phyloP scores from a whole-genome alignment of 2,113 vertebrate genomes.

The Cyprinodon variegatus region DNA sequence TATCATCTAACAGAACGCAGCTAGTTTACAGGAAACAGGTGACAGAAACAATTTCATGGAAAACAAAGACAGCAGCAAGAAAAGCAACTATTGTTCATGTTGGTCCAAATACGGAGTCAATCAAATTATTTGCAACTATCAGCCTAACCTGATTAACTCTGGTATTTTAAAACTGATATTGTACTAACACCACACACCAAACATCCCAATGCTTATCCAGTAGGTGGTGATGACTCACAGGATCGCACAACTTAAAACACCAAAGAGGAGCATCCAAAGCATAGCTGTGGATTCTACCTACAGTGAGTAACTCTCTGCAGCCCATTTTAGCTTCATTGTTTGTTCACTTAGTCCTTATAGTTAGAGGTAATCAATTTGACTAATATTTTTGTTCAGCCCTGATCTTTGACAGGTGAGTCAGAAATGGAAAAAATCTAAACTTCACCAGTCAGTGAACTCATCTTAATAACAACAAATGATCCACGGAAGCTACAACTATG shows the following conservation, averaged over 20 bases:
- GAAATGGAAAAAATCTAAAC: background rate
- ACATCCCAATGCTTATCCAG: background rate
- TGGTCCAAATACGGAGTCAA: background rate
- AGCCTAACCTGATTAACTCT: background rate
- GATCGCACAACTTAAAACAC: background rate
- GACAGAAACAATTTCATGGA: background rate
- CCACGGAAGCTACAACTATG: too few species aligned
- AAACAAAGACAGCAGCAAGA: background rate
- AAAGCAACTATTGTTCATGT: background rate
- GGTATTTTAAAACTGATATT: background rate
- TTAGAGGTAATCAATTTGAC: too few species aligned
- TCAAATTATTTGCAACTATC: background rate
- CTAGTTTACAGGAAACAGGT: background rate
- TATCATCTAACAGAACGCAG: background rate
- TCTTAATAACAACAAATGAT: too few species aligned
- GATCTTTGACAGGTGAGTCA: too few species aligned
- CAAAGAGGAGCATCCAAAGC: too few species aligned
- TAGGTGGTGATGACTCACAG: background rate
- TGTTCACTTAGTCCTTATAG: too few species aligned
- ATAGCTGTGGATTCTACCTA: too few species aligned
- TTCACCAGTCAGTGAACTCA: too few species aligned
- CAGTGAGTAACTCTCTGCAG: too few species aligned
- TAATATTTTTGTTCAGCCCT: too few species aligned
- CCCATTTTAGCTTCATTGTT: too few species aligned
- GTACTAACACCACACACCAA: too few species aligned